Conservation (phyloP, 2,113 vertebrate genomes). For the Engraulis encrasicolus region DNA sequence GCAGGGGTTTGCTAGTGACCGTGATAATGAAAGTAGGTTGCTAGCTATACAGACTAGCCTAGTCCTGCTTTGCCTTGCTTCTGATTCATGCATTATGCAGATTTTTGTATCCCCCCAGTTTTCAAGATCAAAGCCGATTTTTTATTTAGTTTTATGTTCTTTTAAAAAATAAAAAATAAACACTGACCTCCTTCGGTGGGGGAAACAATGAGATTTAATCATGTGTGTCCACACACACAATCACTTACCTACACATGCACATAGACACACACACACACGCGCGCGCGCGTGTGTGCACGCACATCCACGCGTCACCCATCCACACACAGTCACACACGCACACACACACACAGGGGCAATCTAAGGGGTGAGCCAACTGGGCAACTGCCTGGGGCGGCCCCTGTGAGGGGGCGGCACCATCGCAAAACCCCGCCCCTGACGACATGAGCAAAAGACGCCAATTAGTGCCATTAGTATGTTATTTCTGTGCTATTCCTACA, state of each 20-base stretch:
- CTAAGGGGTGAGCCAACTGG: too few relatives aligned
- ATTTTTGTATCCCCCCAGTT: not conserved
- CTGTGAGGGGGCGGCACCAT: too few relatives aligned
- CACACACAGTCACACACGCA: too few relatives aligned
- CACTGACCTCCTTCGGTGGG: not conserved
- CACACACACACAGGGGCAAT: too few relatives aligned
- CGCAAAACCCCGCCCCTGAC: too few relatives aligned
- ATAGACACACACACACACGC: constrained; percentile 20
- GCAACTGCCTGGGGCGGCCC: too few relatives aligned
- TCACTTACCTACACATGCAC: not conserved
- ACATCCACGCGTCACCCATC: too few relatives aligned
- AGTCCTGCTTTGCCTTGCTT: not conserved
- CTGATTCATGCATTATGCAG: constrained; percentile 11
- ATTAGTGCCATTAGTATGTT: too few relatives aligned
- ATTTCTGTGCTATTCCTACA: too few relatives aligned
- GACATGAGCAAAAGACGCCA: too few relatives aligned
- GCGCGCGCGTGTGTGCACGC: too few relatives aligned
- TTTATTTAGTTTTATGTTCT: not conserved
- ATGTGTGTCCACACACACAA: not conserved
- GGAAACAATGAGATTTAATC: constrained; percentile 7
- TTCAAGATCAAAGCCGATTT: constrained; percentile 1
- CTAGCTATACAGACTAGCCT: not conserved
- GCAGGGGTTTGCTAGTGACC: not conserved
- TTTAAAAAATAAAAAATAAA: too few relatives aligned
- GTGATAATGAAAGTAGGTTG: not conserved